phyloP scores from a whole-genome alignment of 2,888 invertebrate species.

The Hirtodrosophila confusa region DNA sequence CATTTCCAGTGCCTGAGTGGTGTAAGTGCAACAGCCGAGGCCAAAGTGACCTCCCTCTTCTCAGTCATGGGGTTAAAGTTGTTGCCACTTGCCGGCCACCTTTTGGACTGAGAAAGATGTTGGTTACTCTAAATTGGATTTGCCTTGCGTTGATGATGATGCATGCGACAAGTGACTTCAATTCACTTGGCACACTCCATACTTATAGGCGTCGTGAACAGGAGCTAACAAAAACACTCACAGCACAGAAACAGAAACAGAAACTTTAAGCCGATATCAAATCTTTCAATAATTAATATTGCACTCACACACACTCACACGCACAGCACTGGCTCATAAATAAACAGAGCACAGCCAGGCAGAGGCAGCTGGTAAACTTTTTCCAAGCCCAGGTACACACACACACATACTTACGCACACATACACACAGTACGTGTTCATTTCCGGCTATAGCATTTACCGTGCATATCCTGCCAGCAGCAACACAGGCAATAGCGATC shows the following conservation, averaged over 20 bases:
- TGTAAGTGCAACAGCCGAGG: constrained; percentile 58
- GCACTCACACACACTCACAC: constrained; percentile 34
- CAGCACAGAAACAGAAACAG: constrained; percentile 20
- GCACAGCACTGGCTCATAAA: constrained; percentile 41
- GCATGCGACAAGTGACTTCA: constrained; percentile 73
- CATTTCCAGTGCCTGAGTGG: constrained; percentile 66
- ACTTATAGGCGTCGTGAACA: constrained; percentile 16
- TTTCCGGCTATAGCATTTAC: constrained; percentile 76
- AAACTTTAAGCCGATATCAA: constrained; percentile 77
- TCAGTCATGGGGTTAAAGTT: constrained; percentile 39
- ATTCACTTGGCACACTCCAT: constrained; percentile 42
- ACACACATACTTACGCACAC: constrained; percentile 32
- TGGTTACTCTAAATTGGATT: constrained; percentile 64
- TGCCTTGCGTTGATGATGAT: constrained; percentile 56
- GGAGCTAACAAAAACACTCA: constrained; percentile 34
- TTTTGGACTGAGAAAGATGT: constrained; percentile 2
- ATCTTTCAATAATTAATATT: constrained; percentile 77
- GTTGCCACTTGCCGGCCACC: constrained; percentile 19
- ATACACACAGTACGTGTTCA: constrained; percentile 69
- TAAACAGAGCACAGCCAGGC: constrained; percentile 35
- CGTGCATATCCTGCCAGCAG: constrained; percentile 68
- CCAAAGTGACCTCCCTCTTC: constrained; percentile 34
- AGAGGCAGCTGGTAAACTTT: constrained; percentile 56
- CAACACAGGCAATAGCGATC: constrained; percentile 22
- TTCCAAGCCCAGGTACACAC: constrained; percentile 39